These are phyloP conservation scores for Dugesia japonica DNA, from an alignment of 2,888 invertebrate genomes.

Conservation along the genomic window DNA sequence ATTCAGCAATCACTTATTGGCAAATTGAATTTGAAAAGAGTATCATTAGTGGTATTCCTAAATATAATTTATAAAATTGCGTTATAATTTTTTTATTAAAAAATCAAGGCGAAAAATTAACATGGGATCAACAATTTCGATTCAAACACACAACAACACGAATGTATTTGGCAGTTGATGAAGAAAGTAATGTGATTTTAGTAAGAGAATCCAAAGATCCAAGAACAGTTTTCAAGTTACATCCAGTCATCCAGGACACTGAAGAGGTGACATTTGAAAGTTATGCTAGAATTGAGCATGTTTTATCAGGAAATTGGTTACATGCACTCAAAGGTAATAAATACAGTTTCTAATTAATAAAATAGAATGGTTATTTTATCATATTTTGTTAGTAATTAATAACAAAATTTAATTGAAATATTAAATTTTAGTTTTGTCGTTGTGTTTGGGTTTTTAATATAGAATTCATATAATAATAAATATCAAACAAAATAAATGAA, in stretches of 20 bases:
- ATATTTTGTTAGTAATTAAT: no score
- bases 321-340: slow-evolving; percentile 34
- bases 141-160: slow-evolving; percentile 47
- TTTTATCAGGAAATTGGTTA: slow-evolving; percentile 36
- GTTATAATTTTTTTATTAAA: background rate
- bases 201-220: slow-evolving; percentile 37
- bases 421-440: no score
- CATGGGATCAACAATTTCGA: slow-evolving; percentile 47
- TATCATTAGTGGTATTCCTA: slow-evolving; percentile 41
- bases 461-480: no score
- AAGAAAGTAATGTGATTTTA: slow-evolving; percentile 41
- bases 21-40: slow-evolving; percentile 45
- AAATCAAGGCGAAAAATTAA: slow-evolving; percentile 25
- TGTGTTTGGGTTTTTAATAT: no score
- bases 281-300: slow-evolving; percentile 37
- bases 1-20: slow-evolving; percentile 47
- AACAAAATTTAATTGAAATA: no score
- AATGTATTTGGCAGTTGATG: slow-evolving; percentile 44
- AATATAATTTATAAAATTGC: background rate
- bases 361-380: no score
- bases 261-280: slow-evolving; percentile 35
- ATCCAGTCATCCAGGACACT: slow-evolving; percentile 40
- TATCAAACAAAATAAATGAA: no score
- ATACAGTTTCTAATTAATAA: no score
- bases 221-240: slow-evolving; percentile 40